Conservation (phyloP, 2,888 invertebrate genomes). For the Lasioglossum figueresi region DNA sequence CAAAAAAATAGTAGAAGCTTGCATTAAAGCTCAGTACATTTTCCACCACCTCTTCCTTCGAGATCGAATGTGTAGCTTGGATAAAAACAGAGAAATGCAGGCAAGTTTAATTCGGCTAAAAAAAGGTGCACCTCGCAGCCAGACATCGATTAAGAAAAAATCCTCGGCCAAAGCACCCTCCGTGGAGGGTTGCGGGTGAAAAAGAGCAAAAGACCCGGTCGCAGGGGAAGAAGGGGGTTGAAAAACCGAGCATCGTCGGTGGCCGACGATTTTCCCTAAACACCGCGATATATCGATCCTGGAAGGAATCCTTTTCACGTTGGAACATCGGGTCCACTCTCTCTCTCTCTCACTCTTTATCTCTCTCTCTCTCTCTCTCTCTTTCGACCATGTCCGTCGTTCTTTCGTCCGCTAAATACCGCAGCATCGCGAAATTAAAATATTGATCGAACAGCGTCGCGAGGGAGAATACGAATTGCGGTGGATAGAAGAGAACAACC, state of each 20-base stretch:
- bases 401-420: slow-evolving; percentile 81
- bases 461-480: slow-evolving; percentile 79
- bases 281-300: slow-evolving; percentile 56
- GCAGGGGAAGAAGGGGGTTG: background rate
- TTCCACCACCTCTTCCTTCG: background rate
- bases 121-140: background rate
- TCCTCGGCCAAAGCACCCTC: background rate
- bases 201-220: background rate
- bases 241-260: slow-evolving; percentile 18
- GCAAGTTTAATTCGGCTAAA: background rate
- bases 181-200: slow-evolving; percentile 4
- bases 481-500: slow-evolving; percentile 70
- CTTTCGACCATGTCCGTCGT: slow-evolving; percentile 12
- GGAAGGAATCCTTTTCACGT: slow-evolving; percentile 65
- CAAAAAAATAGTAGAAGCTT: background rate
- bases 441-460: slow-evolving; percentile 82
- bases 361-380: background rate
- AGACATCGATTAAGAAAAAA: slow-evolving; percentile 9
- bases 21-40: background rate
- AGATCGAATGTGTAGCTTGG: background rate
- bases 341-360: background rate
- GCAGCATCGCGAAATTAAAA: slow-evolving; percentile 84
- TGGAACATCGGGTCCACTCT: slow-evolving; percentile 40
- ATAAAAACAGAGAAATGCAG: background rate
- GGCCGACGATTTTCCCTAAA: slow-evolving; percentile 44